Conservation (phyloP, 2,888 invertebrate species). For the Lasioglossum villosulum region DNA sequence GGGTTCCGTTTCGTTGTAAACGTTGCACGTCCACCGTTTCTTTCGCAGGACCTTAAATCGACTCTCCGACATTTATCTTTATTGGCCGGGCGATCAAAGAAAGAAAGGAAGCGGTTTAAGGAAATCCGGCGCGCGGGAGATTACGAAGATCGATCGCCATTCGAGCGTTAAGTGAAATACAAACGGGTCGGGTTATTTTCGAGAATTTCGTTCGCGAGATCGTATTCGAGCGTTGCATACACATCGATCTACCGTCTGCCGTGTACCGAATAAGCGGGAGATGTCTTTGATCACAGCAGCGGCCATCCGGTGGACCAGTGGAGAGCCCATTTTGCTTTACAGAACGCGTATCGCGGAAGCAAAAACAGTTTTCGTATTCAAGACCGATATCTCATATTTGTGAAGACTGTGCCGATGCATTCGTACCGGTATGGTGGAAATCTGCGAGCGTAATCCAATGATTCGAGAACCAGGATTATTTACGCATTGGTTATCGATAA, state of each 20-base stretch:
- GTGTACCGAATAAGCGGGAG: neutral
- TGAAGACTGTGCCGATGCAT: neutral
- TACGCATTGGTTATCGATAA: neutral
- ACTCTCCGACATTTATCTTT: conserved; percentile 49
- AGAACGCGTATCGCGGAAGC: neutral
- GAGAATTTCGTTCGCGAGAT: conserved; percentile 9
- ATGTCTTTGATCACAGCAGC: neutral
- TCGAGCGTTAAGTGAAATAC: conserved; percentile 30
- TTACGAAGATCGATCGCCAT: conserved; percentile 50
- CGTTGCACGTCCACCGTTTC: conserved; percentile 9
- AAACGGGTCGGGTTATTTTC: conserved; percentile 15
- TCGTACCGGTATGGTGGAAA: neutral
- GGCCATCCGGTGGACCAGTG: neutral
- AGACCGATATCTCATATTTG: neutral
- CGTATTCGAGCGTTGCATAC: neutral
- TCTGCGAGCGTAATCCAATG: neutral
- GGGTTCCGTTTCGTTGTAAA: neutral
- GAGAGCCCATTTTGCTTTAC: neutral
- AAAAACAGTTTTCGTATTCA: neutral
- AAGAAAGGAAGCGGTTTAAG: conserved; percentile 42
- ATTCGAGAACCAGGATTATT: neutral
- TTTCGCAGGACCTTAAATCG: conserved; percentile 22
- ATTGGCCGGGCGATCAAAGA: conserved; percentile 41
- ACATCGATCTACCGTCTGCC: neutral
- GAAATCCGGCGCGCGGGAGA: conserved; percentile 50